Base-by-base conservation (phyloP, 2,797 vertebrate species). In the Arvicola amphibius region DNA sequence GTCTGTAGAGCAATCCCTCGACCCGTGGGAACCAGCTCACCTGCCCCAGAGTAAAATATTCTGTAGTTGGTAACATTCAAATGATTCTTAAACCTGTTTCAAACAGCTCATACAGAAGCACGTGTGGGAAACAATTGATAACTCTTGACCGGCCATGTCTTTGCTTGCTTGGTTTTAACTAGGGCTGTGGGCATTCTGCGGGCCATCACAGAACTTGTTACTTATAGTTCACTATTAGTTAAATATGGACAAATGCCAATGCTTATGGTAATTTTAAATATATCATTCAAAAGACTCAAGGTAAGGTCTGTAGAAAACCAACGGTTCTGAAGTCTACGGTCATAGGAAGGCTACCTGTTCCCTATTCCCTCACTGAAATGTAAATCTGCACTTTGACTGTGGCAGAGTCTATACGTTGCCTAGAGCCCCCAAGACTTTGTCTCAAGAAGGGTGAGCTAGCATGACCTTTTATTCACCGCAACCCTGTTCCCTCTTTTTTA, bases 401-500 rank as follows among this genome's bases (percentile, higher is more conserved):
- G 51, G 23, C 46, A 23, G 80, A 69, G 29, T 40, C 11, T 8
- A 0, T 5, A 46, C 4, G 23, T 43, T n/a, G 56, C 76, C 67
- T 4, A 0, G 51, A 80, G 21, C 14, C 94, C 69, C 29, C 1
- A 65, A 61, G 16, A 1, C 32, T 0, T 0, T 4, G 43, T n/a
- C 5, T 40, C 23, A 1, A 34, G 46, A 79, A 25, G 25, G 34
- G 8, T 46, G 46, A 84, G 37, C 65, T 34, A 17, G 9, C 0
- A 0, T 37, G 81, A 69, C 43, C 53, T 8, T 59, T 73, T 95
- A 8, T 61, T 63, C 21, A 21, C 2, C 0, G 79, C 32, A 29
- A n/a, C 46, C 48, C 61, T 91, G 51, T 96, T 92, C 90, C 71
- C 63, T 98, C 13, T 96, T 67, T 98, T 98, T 23, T 98, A 99